Evolutionary conservation across 2,888 invertebrate species (phyloP).

Genomic region (Dascillus cervinus): DNA sequence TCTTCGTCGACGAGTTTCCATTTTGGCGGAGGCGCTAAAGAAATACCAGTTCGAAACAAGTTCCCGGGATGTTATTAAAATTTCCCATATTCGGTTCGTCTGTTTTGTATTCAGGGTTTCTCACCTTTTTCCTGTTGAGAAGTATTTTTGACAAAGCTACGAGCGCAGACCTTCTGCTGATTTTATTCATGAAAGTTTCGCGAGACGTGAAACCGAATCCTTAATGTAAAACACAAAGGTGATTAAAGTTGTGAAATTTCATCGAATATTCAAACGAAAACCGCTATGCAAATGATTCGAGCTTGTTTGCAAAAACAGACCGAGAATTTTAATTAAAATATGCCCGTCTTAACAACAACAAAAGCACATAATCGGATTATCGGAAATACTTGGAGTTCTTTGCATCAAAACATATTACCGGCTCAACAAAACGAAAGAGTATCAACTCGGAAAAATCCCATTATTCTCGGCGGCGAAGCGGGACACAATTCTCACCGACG

Average conservation of each 20-base stretch:
- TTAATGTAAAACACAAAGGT: slow-evolving; percentile 22
- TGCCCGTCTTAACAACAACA: slow-evolving; percentile 7
- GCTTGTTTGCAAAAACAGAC: slow-evolving; percentile 21
- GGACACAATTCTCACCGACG: neutral
- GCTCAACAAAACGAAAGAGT: slow-evolving; percentile 8
- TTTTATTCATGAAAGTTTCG: slow-evolving; percentile 13
- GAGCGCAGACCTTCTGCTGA: slow-evolving; percentile 10
- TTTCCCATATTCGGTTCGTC: too few species aligned
- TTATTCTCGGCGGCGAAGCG: slow-evolving; percentile 7
- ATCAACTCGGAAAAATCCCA: slow-evolving; percentile 7
- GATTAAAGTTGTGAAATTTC: slow-evolving; percentile 21
- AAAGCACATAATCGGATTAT: slow-evolving; percentile 2
- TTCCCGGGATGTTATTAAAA: too few species aligned
- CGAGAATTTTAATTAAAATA: slow-evolving; percentile 12
- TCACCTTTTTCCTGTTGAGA: neutral
- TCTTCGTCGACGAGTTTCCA: too few species aligned
- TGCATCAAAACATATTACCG: slow-evolving; percentile 6
- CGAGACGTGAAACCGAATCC: slow-evolving; percentile 15
- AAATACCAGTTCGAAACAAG: too few species aligned
- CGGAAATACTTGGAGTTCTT: slow-evolving; percentile 1
- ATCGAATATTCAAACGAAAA: slow-evolving; percentile 23
- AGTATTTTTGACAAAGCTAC: slow-evolving; percentile 7
- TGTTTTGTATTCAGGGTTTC: too few species aligned
- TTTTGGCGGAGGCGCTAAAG: too few species aligned
- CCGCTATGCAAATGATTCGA: slow-evolving; percentile 21